Conservation (phyloP, 2,797 vertebrate species). For the Acanthiza pusilla region DNA sequence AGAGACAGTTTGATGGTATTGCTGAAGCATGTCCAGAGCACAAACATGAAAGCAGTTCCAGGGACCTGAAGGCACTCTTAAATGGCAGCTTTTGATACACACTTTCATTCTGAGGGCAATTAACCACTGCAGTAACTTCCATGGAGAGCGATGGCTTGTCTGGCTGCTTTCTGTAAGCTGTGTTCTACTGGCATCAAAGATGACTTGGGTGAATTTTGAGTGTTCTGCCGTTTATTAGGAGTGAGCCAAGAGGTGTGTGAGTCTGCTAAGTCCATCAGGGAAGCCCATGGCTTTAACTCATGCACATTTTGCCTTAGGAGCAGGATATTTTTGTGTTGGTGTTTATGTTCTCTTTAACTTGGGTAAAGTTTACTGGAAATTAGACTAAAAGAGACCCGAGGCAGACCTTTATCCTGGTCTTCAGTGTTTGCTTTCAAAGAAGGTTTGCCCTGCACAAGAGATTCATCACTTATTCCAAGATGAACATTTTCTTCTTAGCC, state of each 20-base stretch:
- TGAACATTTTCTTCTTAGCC: not conserved
- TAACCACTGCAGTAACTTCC: not conserved
- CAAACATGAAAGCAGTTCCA: not conserved
- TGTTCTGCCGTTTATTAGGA: not conserved
- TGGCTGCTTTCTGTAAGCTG: not conserved
- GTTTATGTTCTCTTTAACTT: not conserved
- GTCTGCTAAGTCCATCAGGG: not conserved
- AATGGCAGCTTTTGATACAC: not conserved
- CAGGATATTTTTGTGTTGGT: not conserved
- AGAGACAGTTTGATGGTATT: not conserved
- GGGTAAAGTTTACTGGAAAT: not conserved
- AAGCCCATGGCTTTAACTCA: not conserved
- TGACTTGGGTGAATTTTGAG: not conserved
- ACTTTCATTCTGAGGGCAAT: not conserved
- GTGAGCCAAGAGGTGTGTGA: not conserved
- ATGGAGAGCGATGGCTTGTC: not conserved
- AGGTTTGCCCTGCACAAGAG: not conserved
- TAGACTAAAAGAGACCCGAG: not conserved
- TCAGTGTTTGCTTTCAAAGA: not conserved
- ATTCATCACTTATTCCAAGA: not conserved
- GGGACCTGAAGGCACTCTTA: not conserved
- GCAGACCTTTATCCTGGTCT: not conserved
- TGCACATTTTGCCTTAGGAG: not conserved
- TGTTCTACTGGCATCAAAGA: not conserved
- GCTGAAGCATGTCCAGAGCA: not conserved